A percentile compares a stretch with the other conserved stretches of the same genome.
These are phyloP conservation scores for Holocentrus rufus DNA, from an alignment of 2,797 vertebrate genomes.

Conservation along the genomic window DNA sequence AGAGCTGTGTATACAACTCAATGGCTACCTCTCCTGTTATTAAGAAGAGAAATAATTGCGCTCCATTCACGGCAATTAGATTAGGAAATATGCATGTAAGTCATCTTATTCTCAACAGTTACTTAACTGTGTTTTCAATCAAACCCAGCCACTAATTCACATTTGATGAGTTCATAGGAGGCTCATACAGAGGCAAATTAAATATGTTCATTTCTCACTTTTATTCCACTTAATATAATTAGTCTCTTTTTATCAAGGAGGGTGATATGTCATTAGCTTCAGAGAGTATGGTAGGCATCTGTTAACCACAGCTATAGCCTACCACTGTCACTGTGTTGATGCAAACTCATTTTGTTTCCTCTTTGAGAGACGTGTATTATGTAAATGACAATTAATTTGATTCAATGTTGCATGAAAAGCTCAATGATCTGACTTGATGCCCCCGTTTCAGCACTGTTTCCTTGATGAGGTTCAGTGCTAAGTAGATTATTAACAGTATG, in stretches of 20 bases:
- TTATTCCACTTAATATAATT: slow-evolving; percentile 55
- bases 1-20: slow-evolving; percentile 27
- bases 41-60: slow-evolving; percentile 44
- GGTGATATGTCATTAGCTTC: slow-evolving; percentile 54
- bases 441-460: background rate
- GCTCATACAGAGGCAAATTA: slow-evolving; percentile 57
- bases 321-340: slow-evolving; percentile 11
- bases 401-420: slow-evolving; percentile 7
- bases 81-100: slow-evolving; percentile 49
- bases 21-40: slow-evolving; percentile 1
- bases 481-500: background rate
- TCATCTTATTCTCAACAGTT: slow-evolving; percentile 46
- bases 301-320: slow-evolving; percentile 35
- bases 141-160: slow-evolving; percentile 57
- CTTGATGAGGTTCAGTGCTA: background rate
- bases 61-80: slow-evolving; percentile 47
- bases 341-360: background rate
- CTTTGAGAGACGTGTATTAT: background rate
- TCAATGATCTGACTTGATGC: slow-evolving; percentile 11
- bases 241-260: slow-evolving; percentile 52
- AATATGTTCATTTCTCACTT: slow-evolving; percentile 53
- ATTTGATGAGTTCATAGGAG: slow-evolving; percentile 68
- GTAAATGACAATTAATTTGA: slow-evolving; percentile 29
- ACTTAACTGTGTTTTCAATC: slow-evolving; percentile 58
- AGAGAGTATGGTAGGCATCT: slow-evolving; percentile 17